Evolutionary conservation across 2,113 vertebrate species (phyloP).

Genomic region (Ameiurus melas): DNA sequence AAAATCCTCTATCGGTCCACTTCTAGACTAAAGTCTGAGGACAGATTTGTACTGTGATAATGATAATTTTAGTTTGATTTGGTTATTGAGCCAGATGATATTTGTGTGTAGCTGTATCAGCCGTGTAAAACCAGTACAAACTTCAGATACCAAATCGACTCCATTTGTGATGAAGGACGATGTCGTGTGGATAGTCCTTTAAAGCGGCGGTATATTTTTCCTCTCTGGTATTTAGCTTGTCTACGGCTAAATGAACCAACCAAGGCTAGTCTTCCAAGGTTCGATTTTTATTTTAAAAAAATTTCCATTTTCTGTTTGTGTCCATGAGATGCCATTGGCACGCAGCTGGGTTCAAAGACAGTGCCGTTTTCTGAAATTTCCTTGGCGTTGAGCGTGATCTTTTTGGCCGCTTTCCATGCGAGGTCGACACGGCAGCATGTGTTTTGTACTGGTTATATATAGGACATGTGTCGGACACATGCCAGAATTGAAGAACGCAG

Average conservation of each 20-base stretch:
- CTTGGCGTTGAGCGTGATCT: too few species aligned
- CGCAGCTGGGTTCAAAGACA: background rate
- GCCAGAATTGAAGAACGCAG: background rate
- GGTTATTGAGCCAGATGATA: background rate
- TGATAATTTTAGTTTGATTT: background rate
- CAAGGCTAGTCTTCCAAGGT: background rate
- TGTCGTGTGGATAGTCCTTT: background rate
- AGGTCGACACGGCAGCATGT: background rate
- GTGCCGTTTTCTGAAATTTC: background rate
- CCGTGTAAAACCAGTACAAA: background rate
- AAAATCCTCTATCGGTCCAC: too few species aligned
- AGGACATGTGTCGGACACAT: background rate
- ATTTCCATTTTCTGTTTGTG: background rate
- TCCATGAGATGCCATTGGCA: too few species aligned
- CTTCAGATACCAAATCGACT: background rate
- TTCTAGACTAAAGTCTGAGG: background rate
- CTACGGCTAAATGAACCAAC: background rate
- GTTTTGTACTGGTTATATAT: slow-evolving; percentile 13
- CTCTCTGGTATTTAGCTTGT: background rate
- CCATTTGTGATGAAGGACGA: background rate
- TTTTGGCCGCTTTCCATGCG: background rate
- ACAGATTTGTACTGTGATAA: background rate
- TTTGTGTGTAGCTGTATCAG: background rate
- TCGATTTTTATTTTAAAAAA: background rate
- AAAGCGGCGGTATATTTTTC: background rate